Evolutionary conservation across 2,113 vertebrate species (phyloP).

Genomic region (Jaculus jaculus): DNA sequence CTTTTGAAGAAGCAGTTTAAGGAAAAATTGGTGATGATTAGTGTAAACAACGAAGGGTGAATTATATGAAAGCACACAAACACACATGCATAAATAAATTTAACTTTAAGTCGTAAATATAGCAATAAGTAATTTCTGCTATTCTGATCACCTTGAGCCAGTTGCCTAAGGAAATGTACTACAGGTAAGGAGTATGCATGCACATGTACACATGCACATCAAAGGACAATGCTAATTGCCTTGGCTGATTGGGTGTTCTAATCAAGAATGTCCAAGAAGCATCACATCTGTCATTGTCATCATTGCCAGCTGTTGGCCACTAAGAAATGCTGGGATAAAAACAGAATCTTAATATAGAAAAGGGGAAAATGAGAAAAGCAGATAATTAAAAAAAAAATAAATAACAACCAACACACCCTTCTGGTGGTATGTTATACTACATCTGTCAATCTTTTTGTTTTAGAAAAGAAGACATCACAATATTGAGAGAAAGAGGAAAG

Average conservation of each 20-base stretch:
- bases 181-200: background rate
- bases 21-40: too few relatives aligned
- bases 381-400: background rate
- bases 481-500: background rate
- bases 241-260: background rate
- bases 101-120: background rate
- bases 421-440: background rate
- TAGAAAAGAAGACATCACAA: background rate
- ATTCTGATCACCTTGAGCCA: background rate
- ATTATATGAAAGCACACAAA: background rate
- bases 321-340: background rate
- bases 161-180: background rate
- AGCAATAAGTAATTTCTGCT: background rate
- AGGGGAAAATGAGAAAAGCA: background rate
- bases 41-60: background rate
- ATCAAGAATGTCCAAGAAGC: background rate
- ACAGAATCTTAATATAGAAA: slow-evolving; percentile 1
- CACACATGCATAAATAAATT: background rate
- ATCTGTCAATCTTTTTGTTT: background rate
- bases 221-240: background rate
- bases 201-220: background rate
- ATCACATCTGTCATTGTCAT: background rate
- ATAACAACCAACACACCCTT: background rate
- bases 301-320: background rate
- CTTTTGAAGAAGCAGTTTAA: background rate